These are phyloP conservation scores for cat (Felis catus) DNA, from an alignment of 2,113 vertebrate species.

Conservation along the genomic window F.catus_Fca126_mat1.0 CM031412.1:199179001-199179500, in stretches of 20 bases:
- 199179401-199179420: neutral
- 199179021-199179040: neutral
- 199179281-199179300: neutral
- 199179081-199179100: neutral
- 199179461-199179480: slow-evolving; percentile 21
- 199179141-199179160: neutral
- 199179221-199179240: neutral
- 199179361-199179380: neutral
- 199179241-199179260: neutral
- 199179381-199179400: neutral
- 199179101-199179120: slow-evolving; percentile 17
- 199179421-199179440: slow-evolving; percentile 6
- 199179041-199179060: neutral
- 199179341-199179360: neutral
- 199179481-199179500: neutral
- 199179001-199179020: neutral
- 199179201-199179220: neutral
- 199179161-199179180: neutral
- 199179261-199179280: neutral
- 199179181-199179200: neutral
- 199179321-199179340: neutral
- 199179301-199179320: neutral
- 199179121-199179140: slow-evolving; percentile 29
- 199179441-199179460: neutral
- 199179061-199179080: neutral